These are phyloP conservation scores for Drosophila tani DNA, from an alignment of 1,140 invertebrate species.

Conservation along the genomic window DNA sequence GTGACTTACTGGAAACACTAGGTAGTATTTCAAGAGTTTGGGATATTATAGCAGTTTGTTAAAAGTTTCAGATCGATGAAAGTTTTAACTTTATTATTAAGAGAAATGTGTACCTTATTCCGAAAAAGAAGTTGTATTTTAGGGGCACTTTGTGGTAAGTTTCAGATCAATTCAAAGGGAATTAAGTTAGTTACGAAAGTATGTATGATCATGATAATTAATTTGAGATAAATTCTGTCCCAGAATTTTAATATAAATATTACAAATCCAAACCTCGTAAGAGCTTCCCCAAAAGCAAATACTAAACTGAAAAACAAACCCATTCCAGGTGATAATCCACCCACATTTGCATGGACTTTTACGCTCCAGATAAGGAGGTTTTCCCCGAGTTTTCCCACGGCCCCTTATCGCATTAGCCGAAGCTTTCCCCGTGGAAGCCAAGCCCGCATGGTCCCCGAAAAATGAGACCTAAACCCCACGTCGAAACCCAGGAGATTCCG, in stretches of 20 bases:
- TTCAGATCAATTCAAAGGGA: background rate
- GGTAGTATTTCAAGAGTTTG: background rate
- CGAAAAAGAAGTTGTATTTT: too few species aligned
- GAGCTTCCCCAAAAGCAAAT: background rate
- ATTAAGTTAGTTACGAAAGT: background rate
- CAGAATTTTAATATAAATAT: too few species aligned
- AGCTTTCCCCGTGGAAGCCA: slow-evolving; percentile 22
- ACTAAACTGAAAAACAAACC: background rate
- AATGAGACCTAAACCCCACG: background rate
- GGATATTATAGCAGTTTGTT: background rate
- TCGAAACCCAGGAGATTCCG: slow-evolving; percentile 1
- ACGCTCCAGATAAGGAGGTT: slow-evolving; percentile 4
- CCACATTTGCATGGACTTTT: slow-evolving; percentile 8
- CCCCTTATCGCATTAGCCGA: slow-evolving; percentile 13
- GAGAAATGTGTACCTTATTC: too few species aligned
- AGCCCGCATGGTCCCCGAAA: slow-evolving; percentile 36
- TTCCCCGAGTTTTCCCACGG: slow-evolving; percentile 37
- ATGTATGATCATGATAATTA: too few species aligned
- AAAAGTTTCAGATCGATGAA: background rate
- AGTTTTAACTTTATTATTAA: too few species aligned
- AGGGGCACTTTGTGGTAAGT: background rate
- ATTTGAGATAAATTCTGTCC: too few species aligned
- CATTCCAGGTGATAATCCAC: slow-evolving; percentile 13
- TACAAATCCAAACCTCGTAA: too few species aligned
- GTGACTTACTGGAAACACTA: background rate